Evolutionary conservation across 2,888 invertebrate genomes (phyloP).

Genomic region (Ennomos erosarius): DNA sequence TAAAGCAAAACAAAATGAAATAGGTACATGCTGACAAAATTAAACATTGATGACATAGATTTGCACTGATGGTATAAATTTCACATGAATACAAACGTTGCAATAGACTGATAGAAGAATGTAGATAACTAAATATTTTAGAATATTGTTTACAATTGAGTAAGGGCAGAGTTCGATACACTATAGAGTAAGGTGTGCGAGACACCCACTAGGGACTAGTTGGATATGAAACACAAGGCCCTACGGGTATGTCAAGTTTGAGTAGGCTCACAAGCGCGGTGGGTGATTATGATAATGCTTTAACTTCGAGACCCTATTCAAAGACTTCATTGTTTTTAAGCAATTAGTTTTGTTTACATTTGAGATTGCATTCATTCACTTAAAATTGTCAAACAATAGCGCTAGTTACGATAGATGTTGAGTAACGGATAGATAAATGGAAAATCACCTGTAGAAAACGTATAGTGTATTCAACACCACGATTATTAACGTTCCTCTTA

Average conservation of each 20-base stretch:
- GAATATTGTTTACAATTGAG: slow-evolving; percentile 36
- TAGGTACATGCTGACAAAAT: slow-evolving; percentile 73
- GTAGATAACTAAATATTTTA: not conserved
- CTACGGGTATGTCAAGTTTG: slow-evolving; percentile 58
- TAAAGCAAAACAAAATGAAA: slow-evolving; percentile 75
- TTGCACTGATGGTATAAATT: slow-evolving; percentile 47
- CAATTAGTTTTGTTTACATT: slow-evolving; percentile 36
- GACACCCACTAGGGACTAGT: slow-evolving; percentile 54
- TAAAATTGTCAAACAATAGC: too few species aligned
- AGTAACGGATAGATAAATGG: not conserved
- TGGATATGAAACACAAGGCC: slow-evolving; percentile 46
- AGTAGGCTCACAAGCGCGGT: slow-evolving; percentile 60
- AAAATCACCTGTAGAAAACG: not conserved
- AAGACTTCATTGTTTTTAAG: slow-evolving; percentile 32
- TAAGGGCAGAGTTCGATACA: slow-evolving; percentile 57
- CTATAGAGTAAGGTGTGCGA: slow-evolving; percentile 46
- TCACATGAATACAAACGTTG: slow-evolving; percentile 47
- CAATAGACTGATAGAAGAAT: slow-evolving; percentile 42
- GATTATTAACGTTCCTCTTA: not conserved
- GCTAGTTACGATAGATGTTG: too few species aligned
- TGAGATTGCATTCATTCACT: not conserved
- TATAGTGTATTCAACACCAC: not conserved
- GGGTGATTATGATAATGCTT: slow-evolving; percentile 55
- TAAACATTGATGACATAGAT: slow-evolving; percentile 48
- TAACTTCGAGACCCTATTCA: slow-evolving; percentile 50